Evolutionary conservation across 2,888 invertebrate species (phyloP).

Genomic region (Parochlus steinenii): DNA sequence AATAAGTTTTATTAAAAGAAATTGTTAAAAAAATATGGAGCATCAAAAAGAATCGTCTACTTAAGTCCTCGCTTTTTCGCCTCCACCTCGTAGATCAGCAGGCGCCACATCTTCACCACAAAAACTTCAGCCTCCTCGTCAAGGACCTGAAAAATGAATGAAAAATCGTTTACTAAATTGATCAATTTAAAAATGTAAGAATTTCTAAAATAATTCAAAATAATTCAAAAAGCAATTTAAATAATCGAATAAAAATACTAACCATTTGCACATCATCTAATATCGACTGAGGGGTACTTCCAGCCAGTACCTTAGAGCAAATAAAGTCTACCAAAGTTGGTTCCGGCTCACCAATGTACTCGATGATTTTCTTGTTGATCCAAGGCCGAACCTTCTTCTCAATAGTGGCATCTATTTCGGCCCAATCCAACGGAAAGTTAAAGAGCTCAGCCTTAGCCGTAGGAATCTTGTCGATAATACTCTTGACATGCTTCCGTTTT

Average conservation of each 20-base stretch:
- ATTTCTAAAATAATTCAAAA: conserved; percentile 5
- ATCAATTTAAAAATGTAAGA: conserved; percentile 1
- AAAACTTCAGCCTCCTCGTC: conserved; percentile 99
- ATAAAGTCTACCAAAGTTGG: conserved; percentile 98
- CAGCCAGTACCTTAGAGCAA: conserved; percentile 91
- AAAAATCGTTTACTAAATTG: neutral
- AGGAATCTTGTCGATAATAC: conserved; percentile 95
- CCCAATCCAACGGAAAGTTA: conserved; percentile 85
- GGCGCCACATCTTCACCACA: conserved; percentile 99
- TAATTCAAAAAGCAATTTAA: neutral
- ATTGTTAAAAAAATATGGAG: too few species aligned
- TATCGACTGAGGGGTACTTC: conserved; percentile 84
- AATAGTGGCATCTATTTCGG: conserved; percentile 65
- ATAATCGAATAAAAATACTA: conserved; percentile 18
- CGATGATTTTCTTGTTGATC: conserved; percentile 99
- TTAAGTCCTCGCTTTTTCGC: conserved; percentile 89
- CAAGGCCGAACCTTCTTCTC: conserved; percentile 95
- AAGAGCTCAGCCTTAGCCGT: conserved; percentile 95
- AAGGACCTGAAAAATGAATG: conserved; percentile 54
- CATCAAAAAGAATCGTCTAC: too few species aligned
- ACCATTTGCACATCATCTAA: conserved; percentile 99
- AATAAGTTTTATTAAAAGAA: too few species aligned
- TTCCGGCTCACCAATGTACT: conserved; percentile 99
- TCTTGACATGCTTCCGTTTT: conserved; percentile 90
- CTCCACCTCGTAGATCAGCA: conserved; percentile 98